Base-by-base conservation (phyloP, 2,888 invertebrate species). In the Cheilosia impressa region DNA sequence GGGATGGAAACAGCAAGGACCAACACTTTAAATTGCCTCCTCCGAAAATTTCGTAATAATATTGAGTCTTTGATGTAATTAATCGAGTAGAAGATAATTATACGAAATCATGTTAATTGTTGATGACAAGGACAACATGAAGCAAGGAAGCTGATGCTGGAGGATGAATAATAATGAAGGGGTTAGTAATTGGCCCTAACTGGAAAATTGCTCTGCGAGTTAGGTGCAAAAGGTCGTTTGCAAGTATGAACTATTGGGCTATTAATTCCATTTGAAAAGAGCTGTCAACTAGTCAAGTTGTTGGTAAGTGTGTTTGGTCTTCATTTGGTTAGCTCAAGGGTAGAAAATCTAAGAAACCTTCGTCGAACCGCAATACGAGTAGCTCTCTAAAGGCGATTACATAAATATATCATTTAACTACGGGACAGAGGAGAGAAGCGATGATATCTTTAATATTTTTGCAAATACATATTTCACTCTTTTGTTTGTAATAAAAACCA, bases 21-120 rank as follows among this genome's bases (percentile, higher is more conserved):
- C 38, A 62, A 69, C 24, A 57, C 62, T 78, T 68, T 58, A 72
- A 72, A 76, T 62, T 60, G 71, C 71, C 60, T 69, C 15, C 62
- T 69, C 15, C 62, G 34, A 62, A 65, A 34, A 71, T 79, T 69
- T 71, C 17, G 34, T 52, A 60, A 65, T 75, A 50, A 52, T 68
- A 68, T 63, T 65, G 80, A 68, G 71, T 79, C 72, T 79, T 80
- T 77, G 85, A 78, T 81, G 76, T 83, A 82, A 84, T 88, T 87
- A 87, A 87, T 84, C 84, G 87, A 88, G 83, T 78, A 79, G 79
- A 83, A 82, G 78, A 60, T 87, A 83, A 88, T 87, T 87, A 76
- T 22, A 81, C 50, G 66, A 76, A 81, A 71, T 87, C 68, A 60
- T 63, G 69, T 72, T 78, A 87, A 87, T 85, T 88, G 78, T 71